phyloP scores from a whole-genome alignment of 2,797 vertebrate genomes.

The Sphaeramia orbicularis region DNA sequence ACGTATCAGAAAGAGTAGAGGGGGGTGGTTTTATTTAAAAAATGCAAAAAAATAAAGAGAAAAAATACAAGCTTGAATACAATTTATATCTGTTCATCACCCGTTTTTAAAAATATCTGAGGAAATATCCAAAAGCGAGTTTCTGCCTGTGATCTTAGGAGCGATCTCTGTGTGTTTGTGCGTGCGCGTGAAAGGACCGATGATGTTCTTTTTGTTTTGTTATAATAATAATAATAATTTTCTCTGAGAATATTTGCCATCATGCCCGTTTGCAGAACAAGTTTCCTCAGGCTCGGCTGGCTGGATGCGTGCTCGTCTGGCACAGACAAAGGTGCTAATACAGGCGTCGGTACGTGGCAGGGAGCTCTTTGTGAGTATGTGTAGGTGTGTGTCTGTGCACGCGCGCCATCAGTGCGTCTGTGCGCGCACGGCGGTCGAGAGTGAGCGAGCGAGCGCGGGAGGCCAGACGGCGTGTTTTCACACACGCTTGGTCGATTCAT shows the following conservation, averaged over 20 bases:
- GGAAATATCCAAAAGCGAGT: constrained; percentile 35
- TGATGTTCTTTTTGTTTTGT: too few species aligned
- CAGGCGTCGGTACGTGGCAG: constrained; percentile 50
- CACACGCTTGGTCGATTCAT: constrained; percentile 70
- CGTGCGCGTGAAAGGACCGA: background rate
- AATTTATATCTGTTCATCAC: constrained; percentile 33
- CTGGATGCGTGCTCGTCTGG: constrained; percentile 53
- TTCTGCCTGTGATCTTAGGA: constrained; percentile 42
- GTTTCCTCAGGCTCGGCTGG: constrained; percentile 42
- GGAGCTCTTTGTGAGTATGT: constrained; percentile 31
- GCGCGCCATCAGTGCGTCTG: constrained; percentile 24
- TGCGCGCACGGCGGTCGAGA: constrained; percentile 29
- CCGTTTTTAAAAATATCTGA: constrained; percentile 11
- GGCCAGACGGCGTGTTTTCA: constrained; percentile 65
- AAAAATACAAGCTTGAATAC: constrained; percentile 36
- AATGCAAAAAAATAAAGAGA: constrained; percentile 23
- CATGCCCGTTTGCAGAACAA: constrained; percentile 21
- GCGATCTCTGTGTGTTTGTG: constrained; percentile 1
- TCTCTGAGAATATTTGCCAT: constrained; percentile 30
- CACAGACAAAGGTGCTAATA: constrained; percentile 62
- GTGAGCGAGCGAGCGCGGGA: constrained; percentile 15
- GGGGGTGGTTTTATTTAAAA: constrained; percentile 47
- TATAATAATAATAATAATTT: constrained; percentile 35
- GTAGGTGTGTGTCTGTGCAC: constrained; percentile 32
- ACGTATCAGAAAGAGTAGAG: constrained; percentile 48